Evolutionary conservation across 2,888 invertebrate genomes (phyloP).

Genomic region (Plebejus argus): DNA sequence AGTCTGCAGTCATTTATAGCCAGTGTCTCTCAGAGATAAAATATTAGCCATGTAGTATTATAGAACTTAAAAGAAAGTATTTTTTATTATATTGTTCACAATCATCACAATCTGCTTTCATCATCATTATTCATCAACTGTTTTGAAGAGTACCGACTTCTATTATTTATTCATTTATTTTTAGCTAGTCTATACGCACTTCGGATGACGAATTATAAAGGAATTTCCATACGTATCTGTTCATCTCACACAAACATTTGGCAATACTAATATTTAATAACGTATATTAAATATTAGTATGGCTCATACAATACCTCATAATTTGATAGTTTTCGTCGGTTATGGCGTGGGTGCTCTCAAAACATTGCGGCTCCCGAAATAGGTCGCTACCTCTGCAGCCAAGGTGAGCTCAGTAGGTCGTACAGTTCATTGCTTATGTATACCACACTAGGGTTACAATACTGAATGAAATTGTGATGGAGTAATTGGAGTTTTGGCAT

Average conservation of each 20-base stretch:
- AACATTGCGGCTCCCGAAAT: slow-evolving; percentile 12
- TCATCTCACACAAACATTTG: neutral
- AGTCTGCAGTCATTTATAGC: too few relatives aligned
- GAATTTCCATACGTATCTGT: slow-evolving; percentile 5
- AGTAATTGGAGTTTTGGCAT: slow-evolving; percentile 23
- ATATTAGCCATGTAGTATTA: too few relatives aligned
- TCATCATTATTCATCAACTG: neutral
- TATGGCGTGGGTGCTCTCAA: slow-evolving; percentile 17
- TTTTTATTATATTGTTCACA: too few relatives aligned
- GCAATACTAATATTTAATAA: neutral
- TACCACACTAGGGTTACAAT: slow-evolving; percentile 1
- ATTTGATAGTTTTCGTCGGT: slow-evolving; percentile 16
- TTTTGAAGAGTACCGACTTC: too few relatives aligned
- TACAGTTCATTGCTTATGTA: slow-evolving; percentile 18
- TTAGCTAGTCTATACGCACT: neutral
- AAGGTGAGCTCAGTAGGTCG: slow-evolving; percentile 16
- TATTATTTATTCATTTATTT: neutral
- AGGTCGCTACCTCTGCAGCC: slow-evolving; percentile 26
- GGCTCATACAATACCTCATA: neutral
- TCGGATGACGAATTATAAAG: neutral
- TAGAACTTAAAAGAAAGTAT: too few relatives aligned
- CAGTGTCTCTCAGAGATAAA: too few relatives aligned
- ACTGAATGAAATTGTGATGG: slow-evolving; percentile 15
- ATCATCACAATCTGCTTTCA: too few relatives aligned
- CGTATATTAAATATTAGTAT: slow-evolving; percentile 18